phyloP scores from a whole-genome alignment of 2,113 vertebrate species.

The Chinchilla lanigera region DNA sequence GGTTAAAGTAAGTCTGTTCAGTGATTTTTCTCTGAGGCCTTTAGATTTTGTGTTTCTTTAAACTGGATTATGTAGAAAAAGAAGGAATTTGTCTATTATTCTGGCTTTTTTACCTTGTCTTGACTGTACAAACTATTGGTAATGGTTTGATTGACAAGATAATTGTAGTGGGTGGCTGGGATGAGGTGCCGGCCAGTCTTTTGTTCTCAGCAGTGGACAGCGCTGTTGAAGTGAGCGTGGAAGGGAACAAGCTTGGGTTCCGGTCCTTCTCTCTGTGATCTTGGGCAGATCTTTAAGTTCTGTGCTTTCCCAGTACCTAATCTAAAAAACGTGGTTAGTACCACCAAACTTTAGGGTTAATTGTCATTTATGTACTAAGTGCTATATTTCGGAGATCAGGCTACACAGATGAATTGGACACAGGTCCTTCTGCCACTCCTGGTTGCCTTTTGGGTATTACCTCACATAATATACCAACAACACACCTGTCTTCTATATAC shows the following conservation, averaged over 20 bases:
- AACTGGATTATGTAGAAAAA: neutral
- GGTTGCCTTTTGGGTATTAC: neutral
- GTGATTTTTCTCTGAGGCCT: constrained; percentile 49
- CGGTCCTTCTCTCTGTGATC: neutral
- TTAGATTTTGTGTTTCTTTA: constrained; percentile 44
- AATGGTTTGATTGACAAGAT: neutral
- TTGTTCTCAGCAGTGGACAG: neutral
- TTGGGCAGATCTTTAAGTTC: neutral
- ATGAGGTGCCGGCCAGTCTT: neutral
- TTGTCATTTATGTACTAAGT: neutral
- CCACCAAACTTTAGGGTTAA: neutral
- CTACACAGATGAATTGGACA: neutral
- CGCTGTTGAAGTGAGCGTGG: neutral
- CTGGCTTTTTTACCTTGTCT: neutral
- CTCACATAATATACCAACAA: neutral
- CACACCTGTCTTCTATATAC: neutral
- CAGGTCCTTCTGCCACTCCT: neutral
- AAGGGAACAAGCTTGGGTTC: neutral
- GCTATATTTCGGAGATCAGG: neutral
- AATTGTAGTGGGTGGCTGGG: neutral
- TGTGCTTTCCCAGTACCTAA: neutral
- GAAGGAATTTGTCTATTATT: neutral
- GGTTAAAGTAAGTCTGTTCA: neutral
- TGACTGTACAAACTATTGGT: neutral
- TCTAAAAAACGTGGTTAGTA: neutral